These are phyloP conservation scores for Drosophila pruinosa DNA, from an alignment of 1,140 invertebrate species.

Conservation along the genomic window DNA sequence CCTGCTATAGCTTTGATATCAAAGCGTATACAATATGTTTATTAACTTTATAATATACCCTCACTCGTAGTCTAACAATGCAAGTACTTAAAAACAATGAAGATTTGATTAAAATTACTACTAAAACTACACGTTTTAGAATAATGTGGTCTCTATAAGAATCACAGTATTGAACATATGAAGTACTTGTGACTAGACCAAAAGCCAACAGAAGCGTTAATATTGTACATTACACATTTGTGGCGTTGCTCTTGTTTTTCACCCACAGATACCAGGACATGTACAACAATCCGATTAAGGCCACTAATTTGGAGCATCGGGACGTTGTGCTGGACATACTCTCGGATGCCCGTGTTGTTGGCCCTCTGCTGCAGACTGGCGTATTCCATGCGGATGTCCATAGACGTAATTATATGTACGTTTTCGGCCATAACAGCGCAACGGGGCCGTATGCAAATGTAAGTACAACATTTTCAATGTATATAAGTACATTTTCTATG, in stretches of 20 bases:
- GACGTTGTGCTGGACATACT: slow-evolving; percentile 93
- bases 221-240: slow-evolving; percentile 66
- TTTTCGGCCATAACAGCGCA: slow-evolving; percentile 92
- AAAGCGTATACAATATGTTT: background rate
- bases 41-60: background rate
- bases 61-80: too few relatives aligned
- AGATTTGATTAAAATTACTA: background rate
- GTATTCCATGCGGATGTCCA: slow-evolving; percentile 89
- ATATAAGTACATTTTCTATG: background rate
- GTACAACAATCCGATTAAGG: slow-evolving; percentile 86
- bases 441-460: slow-evolving; percentile 88
- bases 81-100: too few relatives aligned
- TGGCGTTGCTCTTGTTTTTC: slow-evolving; percentile 28
- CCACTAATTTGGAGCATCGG: slow-evolving; percentile 87
- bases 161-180: background rate
- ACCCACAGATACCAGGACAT: slow-evolving; percentile 84
- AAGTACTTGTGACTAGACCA: background rate
- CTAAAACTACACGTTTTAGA: background rate
- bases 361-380: slow-evolving; percentile 89
- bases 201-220: slow-evolving; percentile 55
- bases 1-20: background rate
- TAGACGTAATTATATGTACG: slow-evolving; percentile 92
- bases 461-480: slow-evolving; percentile 78
- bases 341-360: slow-evolving; percentile 92
- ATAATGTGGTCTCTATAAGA: background rate